Evolutionary conservation across 2,888 invertebrate species (phyloP).

Genomic region (Spisula solida): DNA sequence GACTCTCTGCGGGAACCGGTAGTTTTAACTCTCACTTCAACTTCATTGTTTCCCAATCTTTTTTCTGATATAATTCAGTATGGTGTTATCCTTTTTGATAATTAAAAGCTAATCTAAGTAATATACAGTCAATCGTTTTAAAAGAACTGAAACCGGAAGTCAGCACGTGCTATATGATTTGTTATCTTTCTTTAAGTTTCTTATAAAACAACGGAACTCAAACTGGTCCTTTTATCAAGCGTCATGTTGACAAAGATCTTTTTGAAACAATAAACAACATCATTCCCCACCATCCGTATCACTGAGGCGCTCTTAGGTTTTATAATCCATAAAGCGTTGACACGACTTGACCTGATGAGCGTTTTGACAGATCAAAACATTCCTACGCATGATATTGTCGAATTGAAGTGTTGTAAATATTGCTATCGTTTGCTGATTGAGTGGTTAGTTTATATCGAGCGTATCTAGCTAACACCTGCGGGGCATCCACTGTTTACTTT

Average conservation of each 20-base stretch:
- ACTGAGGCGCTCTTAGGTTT: constrained; percentile 45
- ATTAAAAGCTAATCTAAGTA: background rate
- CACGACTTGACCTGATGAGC: constrained; percentile 65
- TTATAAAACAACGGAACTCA: constrained; percentile 23
- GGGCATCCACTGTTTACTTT: constrained; percentile 65
- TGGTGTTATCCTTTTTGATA: constrained; percentile 5
- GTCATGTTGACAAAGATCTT: constrained; percentile 22
- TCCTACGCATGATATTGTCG: constrained; percentile 60
- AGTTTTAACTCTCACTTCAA: background rate
- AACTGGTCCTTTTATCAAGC: constrained; percentile 37
- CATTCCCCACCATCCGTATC: constrained; percentile 47
- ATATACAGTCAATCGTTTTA: background rate
- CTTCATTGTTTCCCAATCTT: background rate
- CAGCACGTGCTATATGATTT: background rate
- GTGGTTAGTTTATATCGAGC: constrained; percentile 61
- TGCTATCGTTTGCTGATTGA: constrained; percentile 60
- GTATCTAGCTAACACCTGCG: constrained; percentile 67
- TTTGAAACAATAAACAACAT: constrained; percentile 42
- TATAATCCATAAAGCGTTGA: constrained; percentile 62
- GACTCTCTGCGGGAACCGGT: background rate
- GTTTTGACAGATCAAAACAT: constrained; percentile 62
- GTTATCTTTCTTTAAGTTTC: background rate
- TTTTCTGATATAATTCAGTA: background rate
- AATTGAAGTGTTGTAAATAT: constrained; percentile 64
- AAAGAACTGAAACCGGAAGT: constrained; percentile 36